Evolutionary conservation across 2,888 invertebrate species (phyloP).

Genomic region (Digitonthophagus gazella): DNA sequence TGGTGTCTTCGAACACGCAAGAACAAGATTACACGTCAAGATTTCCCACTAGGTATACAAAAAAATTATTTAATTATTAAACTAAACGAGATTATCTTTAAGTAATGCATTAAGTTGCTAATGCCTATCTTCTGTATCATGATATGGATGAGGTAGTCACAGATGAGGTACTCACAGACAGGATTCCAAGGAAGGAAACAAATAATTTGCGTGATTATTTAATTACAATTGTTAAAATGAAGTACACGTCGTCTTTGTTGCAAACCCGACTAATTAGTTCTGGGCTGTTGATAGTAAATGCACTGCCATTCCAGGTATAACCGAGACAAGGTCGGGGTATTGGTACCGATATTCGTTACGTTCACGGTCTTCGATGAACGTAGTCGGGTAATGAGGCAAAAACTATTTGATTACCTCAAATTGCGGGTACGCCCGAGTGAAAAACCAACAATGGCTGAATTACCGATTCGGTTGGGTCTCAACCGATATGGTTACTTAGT

Average conservation of each 20-base stretch:
- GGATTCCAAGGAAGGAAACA: constrained; percentile 2
- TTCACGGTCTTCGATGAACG: constrained; percentile 2
- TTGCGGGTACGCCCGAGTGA: not conserved
- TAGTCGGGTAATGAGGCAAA: constrained; percentile 8
- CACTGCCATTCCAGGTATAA: not conserved
- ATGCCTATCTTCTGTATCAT: not conserved
- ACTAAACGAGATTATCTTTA: not conserved
- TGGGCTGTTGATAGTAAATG: not conserved
- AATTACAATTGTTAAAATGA: constrained; percentile 12
- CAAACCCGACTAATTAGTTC: constrained; percentile 8
- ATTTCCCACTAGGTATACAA: not conserved
- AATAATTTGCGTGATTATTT: constrained; percentile 10
- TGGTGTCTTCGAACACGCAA: too few relatives aligned
- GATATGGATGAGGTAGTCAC: not conserved
- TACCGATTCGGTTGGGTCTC: not conserved
- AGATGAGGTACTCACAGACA: not conserved
- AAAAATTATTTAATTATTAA: constrained; percentile 1
- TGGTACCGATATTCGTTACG: constrained; percentile 4
- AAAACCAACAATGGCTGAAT: not conserved
- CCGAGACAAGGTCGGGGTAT: constrained; percentile 6
- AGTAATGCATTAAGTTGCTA: not conserved
- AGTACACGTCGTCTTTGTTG: constrained; percentile 11
- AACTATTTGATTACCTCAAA: constrained; percentile 13
- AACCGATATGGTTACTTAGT: not conserved
- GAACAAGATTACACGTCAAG: not conserved